These are phyloP conservation scores for Rhynchotus rufescens DNA, from an alignment of 2,797 vertebrate species.

Conservation along the genomic window DNA sequence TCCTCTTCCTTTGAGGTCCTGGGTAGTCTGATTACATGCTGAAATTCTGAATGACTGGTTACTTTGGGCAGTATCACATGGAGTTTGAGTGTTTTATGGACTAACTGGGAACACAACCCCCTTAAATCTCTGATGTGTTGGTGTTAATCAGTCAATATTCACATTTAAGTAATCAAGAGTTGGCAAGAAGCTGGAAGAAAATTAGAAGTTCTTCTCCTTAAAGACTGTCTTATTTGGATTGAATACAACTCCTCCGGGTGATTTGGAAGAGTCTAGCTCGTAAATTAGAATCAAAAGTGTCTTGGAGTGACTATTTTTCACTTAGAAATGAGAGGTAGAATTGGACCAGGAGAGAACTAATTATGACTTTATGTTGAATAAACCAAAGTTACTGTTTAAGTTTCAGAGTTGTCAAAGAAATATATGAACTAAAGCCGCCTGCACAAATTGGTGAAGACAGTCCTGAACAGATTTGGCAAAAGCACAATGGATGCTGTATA, in stretches of 20 bases:
- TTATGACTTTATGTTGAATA: background rate
- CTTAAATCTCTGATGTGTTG: background rate
- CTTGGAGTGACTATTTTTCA: background rate
- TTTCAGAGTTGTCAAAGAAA: background rate
- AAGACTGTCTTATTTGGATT: background rate
- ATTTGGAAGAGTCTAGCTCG: background rate
- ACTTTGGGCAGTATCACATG: background rate
- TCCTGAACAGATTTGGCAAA: background rate
- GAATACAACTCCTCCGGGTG: background rate
- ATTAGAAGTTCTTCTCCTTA: background rate
- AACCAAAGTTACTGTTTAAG: background rate
- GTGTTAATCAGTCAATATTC: background rate
- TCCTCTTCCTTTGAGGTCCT: background rate
- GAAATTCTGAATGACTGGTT: background rate
- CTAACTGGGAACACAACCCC: background rate
- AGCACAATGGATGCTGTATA: background rate
- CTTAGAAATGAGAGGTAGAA: constrained; percentile 1
- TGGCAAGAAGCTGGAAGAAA: background rate
- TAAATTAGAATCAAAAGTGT: background rate
- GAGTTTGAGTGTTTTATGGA: background rate
- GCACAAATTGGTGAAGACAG: background rate
- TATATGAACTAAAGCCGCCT: background rate
- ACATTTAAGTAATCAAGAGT: background rate
- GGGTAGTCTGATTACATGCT: rapidly evolving
- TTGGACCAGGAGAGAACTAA: background rate